phyloP scores from a whole-genome alignment of 1,140 invertebrate species.

The Tetraneura akinire region DNA sequence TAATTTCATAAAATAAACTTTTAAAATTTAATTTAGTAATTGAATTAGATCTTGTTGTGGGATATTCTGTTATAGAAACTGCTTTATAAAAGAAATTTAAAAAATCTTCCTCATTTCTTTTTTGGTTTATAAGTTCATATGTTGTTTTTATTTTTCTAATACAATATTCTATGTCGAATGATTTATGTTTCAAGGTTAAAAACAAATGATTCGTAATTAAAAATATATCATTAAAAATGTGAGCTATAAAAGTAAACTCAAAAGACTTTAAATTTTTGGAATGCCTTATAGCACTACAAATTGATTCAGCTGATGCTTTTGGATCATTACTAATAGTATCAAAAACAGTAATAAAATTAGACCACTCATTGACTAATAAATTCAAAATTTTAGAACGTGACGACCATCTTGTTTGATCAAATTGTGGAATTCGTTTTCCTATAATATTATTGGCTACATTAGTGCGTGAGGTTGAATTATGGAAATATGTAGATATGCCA shows the following conservation, averaged over 20 bases:
- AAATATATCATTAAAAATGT: conserved; percentile 7
- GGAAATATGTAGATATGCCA: not conserved
- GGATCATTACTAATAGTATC: too few species aligned
- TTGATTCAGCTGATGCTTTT: too few species aligned
- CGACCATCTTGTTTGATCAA: too few species aligned
- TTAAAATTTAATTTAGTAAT: too few species aligned
- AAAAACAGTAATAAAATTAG: too few species aligned
- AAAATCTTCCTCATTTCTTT: not conserved
- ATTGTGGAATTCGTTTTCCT: not conserved
- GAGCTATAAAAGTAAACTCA: conserved; percentile 1
- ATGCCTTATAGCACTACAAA: too few species aligned
- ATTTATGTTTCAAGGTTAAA: not conserved
- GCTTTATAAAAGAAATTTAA: not conserved
- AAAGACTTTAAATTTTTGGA: not conserved
- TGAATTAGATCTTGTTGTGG: not conserved
- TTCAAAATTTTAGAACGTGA: too few species aligned
- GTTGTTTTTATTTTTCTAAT: conserved; percentile 4
- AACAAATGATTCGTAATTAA: not conserved
- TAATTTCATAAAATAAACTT: too few species aligned
- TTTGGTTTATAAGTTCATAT: not conserved
- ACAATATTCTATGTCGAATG: not conserved
- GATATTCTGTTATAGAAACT: not conserved
- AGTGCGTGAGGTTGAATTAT: not conserved
- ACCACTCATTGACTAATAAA: too few species aligned
- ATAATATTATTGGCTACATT: not conserved